Evolutionary conservation across 2,888 invertebrate genomes (phyloP).

Genomic region (Eurytoma californica): DNA sequence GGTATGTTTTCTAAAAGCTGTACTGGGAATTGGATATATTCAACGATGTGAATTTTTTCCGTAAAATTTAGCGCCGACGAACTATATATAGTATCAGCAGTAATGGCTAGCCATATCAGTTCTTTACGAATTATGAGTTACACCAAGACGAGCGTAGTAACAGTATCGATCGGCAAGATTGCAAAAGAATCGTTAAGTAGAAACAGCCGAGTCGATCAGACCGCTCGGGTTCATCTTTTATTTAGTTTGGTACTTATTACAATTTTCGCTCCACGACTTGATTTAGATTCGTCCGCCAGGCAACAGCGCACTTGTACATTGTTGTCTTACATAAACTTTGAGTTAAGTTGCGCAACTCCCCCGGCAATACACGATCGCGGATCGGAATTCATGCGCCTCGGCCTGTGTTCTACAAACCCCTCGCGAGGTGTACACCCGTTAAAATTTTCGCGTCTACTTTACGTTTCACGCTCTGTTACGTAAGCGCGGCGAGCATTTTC

Average conservation of each 20-base stretch:
- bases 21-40: too few species aligned
- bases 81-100: too few species aligned
- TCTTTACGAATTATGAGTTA: too few species aligned
- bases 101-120: too few species aligned
- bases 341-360: slow-evolving; percentile 9
- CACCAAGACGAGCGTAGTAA: too few species aligned
- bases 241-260: neutral
- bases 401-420: neutral
- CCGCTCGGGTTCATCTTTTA: neutral
- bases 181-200: neutral
- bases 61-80: too few species aligned
- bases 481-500: neutral
- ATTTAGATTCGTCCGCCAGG: slow-evolving; percentile 7
- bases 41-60: too few species aligned
- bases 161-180: too few species aligned
- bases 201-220: slow-evolving; percentile 2
- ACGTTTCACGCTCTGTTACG: neutral
- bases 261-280: neutral
- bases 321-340: slow-evolving; percentile 13
- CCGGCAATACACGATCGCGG: slow-evolving; percentile 11
- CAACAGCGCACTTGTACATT: slow-evolving; percentile 8
- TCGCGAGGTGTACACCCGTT: neutral
- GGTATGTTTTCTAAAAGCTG: too few species aligned
- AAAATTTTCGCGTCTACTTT: slow-evolving; percentile 10
- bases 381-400: slow-evolving; percentile 18